Base-by-base conservation (phyloP, 23 tunicate species). In the Clavelina lepadiformis region DNA sequence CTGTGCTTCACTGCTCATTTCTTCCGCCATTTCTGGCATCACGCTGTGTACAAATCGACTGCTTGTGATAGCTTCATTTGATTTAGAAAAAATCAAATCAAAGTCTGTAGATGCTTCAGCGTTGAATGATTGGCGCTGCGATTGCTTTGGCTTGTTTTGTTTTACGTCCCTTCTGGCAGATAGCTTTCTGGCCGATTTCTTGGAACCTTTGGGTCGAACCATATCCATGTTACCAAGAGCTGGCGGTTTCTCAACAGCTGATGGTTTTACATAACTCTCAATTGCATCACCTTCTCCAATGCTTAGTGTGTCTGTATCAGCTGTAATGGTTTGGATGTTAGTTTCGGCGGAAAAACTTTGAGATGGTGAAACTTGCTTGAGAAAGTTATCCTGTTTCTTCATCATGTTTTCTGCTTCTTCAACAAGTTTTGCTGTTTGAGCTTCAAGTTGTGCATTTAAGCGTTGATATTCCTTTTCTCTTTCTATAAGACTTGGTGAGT, bases 1-100 rank as follows among this genome's bases (percentile, higher is more conserved):
- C 57, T 88, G 96, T 2, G 96, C 96, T 63, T 88, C 96, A 50
- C 82, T 35, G 1, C 87, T 88, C 96, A 88, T 88, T 62, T 80
- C 88, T 7, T 58, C 76, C 2, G 96, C 88, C 26, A 78, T 88
- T 22, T 65, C 77, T 18, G 86, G 80, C 82, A 88, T 35, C 29
- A 68, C 76, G 33, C 77, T 84, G 36, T 66, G 13, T 8, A 7
- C n/a, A 26, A 23, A 5, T 23, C 13, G n/a, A n/a, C n/a, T n/a
- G n/a, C n/a, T n/a, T n/a, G n/a, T n/a, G n/a, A n/a, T n/a, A n/a
- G n/a, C n/a, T n/a, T n/a, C n/a, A n/a, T n/a, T n/a, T n/a, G n/a
- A n/a, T n/a, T n/a, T n/a, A n/a, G n/a, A n/a, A n/a, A n/a, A n/a
- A n/a, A n/a, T n/a, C n/a, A n/a, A n/a, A n/a, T n/a, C n/a, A n/a